phyloP scores from a whole-genome alignment of 1,140 invertebrate species.

The Trinorchestia longiramus region DNA sequence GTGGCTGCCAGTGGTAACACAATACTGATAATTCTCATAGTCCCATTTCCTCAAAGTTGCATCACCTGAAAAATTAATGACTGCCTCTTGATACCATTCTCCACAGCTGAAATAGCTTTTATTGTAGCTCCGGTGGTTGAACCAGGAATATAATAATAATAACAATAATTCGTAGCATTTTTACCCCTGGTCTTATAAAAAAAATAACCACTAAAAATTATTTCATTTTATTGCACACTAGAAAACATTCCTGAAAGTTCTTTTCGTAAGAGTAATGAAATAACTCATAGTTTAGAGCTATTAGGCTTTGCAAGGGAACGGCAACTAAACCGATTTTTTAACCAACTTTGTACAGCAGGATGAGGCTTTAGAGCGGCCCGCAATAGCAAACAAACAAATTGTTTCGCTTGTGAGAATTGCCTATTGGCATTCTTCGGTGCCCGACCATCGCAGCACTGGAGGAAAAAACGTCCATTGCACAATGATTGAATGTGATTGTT shows the following conservation, averaged over 20 bases:
- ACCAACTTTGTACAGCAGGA: neutral
- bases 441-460: too few species aligned
- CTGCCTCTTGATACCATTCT: too few species aligned
- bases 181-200: too few species aligned
- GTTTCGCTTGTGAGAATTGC: neutral
- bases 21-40: too few species aligned
- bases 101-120: too few species aligned
- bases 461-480: neutral
- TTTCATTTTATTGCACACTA: neutral
- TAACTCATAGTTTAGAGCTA: neutral
- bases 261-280: neutral
- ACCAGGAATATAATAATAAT: too few species aligned
- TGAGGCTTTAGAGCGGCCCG: neutral
- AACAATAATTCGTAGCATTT: too few species aligned
- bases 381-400: constrained; percentile 2
- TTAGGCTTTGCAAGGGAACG: neutral
- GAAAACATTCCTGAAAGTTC: neutral
- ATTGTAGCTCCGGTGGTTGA: too few species aligned
- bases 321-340: neutral
- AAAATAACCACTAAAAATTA: neutral
- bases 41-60: too few species aligned
- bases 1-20: too few species aligned
- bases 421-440: neutral
- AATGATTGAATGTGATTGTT: neutral
- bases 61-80: too few species aligned